These are phyloP conservation scores for Ormia ochracea DNA, from an alignment of 2,888 invertebrate species.

Conservation along the genomic window DNA sequence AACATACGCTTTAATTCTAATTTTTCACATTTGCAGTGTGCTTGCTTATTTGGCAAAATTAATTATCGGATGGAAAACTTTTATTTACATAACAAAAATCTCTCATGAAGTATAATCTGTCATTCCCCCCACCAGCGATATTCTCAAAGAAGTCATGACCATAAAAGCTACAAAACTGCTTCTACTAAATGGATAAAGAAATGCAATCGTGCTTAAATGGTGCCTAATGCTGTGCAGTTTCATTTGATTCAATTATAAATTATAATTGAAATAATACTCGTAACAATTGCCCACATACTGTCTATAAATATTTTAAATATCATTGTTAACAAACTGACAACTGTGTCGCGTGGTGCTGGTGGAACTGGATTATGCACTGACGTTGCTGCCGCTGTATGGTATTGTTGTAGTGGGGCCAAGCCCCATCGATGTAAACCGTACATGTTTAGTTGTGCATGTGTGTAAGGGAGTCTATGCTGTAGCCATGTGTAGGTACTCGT, in stretches of 20 bases:
- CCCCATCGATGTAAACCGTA: neutral
- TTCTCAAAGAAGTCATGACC: conserved; percentile 24
- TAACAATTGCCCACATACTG: conserved; percentile 54
- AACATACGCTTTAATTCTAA: neutral
- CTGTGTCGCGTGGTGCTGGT: neutral
- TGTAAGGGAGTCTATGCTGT: neutral
- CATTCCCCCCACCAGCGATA: conserved; percentile 1
- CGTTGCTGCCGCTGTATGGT: neutral
- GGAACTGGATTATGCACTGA: neutral
- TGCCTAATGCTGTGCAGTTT: conserved; percentile 30
- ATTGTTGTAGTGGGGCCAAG: conserved; percentile 17
- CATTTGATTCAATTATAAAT: conserved; percentile 52
- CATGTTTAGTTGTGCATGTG: too few relatives aligned
- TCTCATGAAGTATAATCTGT: neutral
- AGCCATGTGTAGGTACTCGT: neutral
- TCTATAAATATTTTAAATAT: conserved; percentile 51
- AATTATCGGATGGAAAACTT: neutral
- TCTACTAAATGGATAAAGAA: conserved; percentile 5
- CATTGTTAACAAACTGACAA: conserved; percentile 51
- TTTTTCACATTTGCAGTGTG: neutral
- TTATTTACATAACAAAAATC: neutral
- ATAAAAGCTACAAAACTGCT: conserved; percentile 21
- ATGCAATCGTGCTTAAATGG: conserved; percentile 22
- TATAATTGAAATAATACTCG: conserved; percentile 40
- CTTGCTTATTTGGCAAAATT: neutral